Evolutionary conservation across 2,888 invertebrate species (phyloP).

Genomic region (Xiphydria camelus): DNA sequence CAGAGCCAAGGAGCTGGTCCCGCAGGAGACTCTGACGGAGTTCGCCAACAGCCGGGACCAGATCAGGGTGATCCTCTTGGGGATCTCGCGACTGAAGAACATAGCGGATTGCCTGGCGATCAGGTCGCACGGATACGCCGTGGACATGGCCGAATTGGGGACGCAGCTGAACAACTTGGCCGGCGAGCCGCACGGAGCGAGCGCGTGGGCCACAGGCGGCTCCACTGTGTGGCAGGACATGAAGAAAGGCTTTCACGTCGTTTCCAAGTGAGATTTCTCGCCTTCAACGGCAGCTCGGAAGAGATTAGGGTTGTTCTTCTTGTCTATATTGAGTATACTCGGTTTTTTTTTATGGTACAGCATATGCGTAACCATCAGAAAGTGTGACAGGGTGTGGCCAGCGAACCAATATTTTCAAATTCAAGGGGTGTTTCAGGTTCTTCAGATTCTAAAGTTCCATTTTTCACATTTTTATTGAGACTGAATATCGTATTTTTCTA

Average conservation of each 20-base stretch:
- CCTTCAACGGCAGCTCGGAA: too few relatives aligned
- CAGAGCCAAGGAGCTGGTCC: conserved; percentile 64
- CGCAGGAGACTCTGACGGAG: conserved; percentile 61
- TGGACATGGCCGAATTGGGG: conserved; percentile 63
- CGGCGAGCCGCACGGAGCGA: conserved; percentile 51
- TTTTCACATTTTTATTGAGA: too few relatives aligned
- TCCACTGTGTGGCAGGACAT: conserved; percentile 60
- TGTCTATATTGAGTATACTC: too few relatives aligned
- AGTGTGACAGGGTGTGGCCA: too few relatives aligned
- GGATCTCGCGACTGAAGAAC: conserved; percentile 62
- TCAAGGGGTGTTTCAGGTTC: too few relatives aligned
- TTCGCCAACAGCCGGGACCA: conserved; percentile 64
- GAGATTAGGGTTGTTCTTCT: too few relatives aligned
- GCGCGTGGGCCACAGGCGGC: conserved; percentile 56
- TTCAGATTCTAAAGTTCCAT: too few relatives aligned
- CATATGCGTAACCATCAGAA: background rate
- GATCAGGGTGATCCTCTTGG: conserved; percentile 60
- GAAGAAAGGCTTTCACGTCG: conserved; percentile 61
- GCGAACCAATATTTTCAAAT: too few relatives aligned
- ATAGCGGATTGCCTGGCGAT: conserved; percentile 60
- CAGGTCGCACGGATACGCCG: conserved; percentile 58
- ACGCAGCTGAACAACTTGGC: conserved; percentile 61
- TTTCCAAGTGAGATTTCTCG: conserved; percentile 61
- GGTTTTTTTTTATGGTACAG: background rate
- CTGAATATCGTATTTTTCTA: too few relatives aligned